Base-by-base conservation (phyloP, 1,140 invertebrate species). In the Drosophila grimshawi region DNA sequence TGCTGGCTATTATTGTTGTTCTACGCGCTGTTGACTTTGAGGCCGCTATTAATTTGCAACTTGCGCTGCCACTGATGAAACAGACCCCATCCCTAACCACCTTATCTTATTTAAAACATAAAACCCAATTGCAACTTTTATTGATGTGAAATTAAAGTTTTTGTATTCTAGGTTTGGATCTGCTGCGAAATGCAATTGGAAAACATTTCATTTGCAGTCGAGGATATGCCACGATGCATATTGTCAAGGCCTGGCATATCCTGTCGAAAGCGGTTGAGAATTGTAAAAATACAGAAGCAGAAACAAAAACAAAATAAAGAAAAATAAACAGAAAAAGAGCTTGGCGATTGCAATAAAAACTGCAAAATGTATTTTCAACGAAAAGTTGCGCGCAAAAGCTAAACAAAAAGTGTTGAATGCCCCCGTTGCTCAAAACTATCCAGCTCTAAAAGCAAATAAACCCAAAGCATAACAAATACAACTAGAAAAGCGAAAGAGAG, bases 181-280 rank as follows among this genome's bases (percentile, higher is more conserved):
- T 41, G 48, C 62, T 68, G 62, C 59, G 61, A 72, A 48, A 62
- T 64, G 62, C 62, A 65, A 82, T 88, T 30, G 64, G 81, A 83
- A 79, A 86, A 82, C 81, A 80, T 88, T 78, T 86, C 81, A 86
- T 57, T 80, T 71, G 73, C 73, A 85, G 64, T 79, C 81, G 51
- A 74, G 65, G 57, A 68, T 74, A 55, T 29, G 46, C 55, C 46
- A 41, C 7, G 39, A 41, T 41, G 6, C 39, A 41, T 10, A 19
- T 19, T 19, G 39, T 7, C 37, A 29, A 41, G 48, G 35, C 53
- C 19, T n/a, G 53, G 62, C 41, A 56, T 67, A 82, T 86, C 80
- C 80, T 81, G 81, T 75, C 75, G 56, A 71, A 86, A 73, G 64
- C 82, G 71, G 80, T 82, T 75, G 83, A 82, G 83, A 88, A 80